Percentiles rank a stretch among this genome's conserved stretches.
These are phyloP conservation scores for Tinea semifulvella DNA, from an alignment of 2,888 invertebrate genomes.

Conservation along the genomic window DNA sequence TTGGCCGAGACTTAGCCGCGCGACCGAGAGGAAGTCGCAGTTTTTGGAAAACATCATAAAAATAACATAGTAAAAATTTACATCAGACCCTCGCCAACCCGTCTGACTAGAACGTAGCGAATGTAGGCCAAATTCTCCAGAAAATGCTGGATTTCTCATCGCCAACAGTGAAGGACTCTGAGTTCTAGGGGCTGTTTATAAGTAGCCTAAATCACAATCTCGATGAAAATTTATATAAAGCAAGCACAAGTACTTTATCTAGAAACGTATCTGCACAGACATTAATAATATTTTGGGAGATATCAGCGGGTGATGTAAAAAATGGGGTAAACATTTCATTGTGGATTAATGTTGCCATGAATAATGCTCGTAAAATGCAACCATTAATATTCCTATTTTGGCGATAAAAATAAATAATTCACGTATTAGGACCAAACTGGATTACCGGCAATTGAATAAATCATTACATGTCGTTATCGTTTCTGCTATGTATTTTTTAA, in stretches of 20 bases:
- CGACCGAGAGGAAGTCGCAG: too few species aligned
- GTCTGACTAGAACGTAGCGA: too few species aligned
- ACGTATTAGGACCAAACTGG: not conserved
- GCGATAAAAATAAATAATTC: slow-evolving; percentile 3
- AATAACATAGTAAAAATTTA: too few species aligned
- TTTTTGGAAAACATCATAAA: too few species aligned
- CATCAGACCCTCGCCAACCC: too few species aligned
- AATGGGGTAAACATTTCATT: slow-evolving; percentile 6
- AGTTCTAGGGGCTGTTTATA: too few species aligned
- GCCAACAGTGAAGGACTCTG: too few species aligned
- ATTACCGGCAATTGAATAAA: not conserved
- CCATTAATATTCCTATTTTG: slow-evolving; percentile 8
- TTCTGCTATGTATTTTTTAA: too few species aligned
- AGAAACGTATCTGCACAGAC: not conserved
- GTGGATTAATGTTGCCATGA: slow-evolving; percentile 4
- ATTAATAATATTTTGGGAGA: slow-evolving; percentile 6
- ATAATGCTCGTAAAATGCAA: slow-evolving; percentile 2
- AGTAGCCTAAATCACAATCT: not conserved
- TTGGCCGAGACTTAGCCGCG: too few species aligned
- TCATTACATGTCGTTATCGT: not conserved
- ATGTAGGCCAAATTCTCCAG: too few species aligned
- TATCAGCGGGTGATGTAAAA: slow-evolving; percentile 3
- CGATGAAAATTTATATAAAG: slow-evolving; percentile 1
- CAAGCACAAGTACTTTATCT: not conserved
- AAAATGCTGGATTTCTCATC: too few species aligned